Conservation (phyloP, 2,113 vertebrate species). For the Pluvianellus socialis region DNA sequence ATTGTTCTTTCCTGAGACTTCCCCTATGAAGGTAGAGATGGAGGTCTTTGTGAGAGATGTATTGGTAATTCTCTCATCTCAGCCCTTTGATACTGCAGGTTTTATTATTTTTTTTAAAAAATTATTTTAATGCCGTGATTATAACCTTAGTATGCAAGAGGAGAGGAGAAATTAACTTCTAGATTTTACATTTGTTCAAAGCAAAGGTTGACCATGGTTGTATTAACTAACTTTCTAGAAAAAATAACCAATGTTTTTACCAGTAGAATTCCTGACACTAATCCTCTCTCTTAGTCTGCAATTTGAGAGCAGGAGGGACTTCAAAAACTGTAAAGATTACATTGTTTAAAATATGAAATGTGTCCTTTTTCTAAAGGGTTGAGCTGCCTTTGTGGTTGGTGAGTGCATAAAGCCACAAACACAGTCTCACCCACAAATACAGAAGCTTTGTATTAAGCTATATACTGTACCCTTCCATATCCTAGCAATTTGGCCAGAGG, state of each 20-base stretch:
- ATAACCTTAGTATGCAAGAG: neutral
- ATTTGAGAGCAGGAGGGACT: neutral
- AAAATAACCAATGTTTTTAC: neutral
- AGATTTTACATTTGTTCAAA: neutral
- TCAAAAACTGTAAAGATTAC: neutral
- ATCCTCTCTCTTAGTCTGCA: neutral
- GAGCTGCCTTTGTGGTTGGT: neutral
- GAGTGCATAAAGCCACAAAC: neutral
- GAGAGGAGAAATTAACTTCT: neutral
- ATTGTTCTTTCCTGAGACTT: neutral
- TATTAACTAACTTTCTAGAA: neutral
- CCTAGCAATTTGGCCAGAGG: neutral
- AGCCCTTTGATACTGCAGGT: neutral
- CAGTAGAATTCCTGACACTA: neutral
- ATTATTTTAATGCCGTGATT: neutral
- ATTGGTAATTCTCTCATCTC: neutral
- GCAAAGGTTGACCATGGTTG: neutral
- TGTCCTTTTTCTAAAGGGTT: neutral
- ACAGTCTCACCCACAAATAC: neutral
- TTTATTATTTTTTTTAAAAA: neutral
- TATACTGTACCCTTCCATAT: neutral
- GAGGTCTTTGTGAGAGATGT: neutral
- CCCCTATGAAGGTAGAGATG: neutral
- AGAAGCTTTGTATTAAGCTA: neutral
- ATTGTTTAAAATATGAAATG: neutral